phyloP scores from a whole-genome alignment of 2,113 vertebrate species.

The Cavia porcellus region DNA sequence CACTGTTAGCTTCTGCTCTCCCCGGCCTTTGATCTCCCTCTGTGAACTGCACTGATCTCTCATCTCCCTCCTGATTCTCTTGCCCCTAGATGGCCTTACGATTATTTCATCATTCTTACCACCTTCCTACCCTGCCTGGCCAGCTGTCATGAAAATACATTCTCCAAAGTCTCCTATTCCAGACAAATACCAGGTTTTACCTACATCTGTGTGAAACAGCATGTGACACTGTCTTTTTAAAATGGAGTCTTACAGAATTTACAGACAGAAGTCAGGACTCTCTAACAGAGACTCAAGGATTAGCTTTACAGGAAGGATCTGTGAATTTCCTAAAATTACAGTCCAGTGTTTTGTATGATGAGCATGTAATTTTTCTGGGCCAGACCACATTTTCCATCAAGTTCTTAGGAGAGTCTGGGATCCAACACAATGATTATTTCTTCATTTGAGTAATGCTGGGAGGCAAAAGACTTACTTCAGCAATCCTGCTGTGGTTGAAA shows the following conservation, averaged over 20 bases:
- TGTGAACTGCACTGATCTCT: background rate
- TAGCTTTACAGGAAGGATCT: constrained; percentile 5
- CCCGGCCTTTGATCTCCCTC: background rate
- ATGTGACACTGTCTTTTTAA: background rate
- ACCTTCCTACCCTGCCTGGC: background rate
- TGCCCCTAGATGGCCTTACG: background rate
- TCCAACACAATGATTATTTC: background rate
- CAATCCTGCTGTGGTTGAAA: constrained; percentile 3
- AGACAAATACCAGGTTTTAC: background rate
- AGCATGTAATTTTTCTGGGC: background rate
- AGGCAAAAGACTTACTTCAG: constrained; percentile 8
- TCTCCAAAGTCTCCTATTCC: background rate
- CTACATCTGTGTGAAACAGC: background rate
- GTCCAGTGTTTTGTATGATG: background rate
- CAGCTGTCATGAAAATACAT: background rate
- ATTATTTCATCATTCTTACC: background rate
- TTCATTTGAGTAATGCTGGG: background rate
- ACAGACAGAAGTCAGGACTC: background rate
- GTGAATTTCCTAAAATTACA: background rate
- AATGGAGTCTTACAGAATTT: constrained; percentile 9
- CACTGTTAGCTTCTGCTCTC: background rate
- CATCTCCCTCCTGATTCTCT: background rate
- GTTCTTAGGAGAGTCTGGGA: constrained; percentile 6
- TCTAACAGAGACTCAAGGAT: background rate
- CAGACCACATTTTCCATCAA: background rate